Percentiles rank a stretch among this genome's conserved stretches.
Evolutionary conservation across 92 coral and sea anemone genomes (phyloP).

Genomic region (Pocillopora meandrina): DNA sequence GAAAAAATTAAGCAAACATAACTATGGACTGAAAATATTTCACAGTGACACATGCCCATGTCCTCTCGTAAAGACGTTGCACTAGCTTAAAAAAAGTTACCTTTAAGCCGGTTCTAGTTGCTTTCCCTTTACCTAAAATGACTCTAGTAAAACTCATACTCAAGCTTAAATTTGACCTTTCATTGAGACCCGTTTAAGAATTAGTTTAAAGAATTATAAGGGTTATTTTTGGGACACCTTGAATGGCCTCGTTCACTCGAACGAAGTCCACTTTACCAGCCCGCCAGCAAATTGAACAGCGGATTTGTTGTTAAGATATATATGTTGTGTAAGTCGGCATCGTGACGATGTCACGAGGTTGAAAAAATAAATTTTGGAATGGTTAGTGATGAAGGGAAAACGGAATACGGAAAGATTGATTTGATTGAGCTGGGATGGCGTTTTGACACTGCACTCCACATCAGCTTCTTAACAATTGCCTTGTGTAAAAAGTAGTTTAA

Average conservation of each 20-base stretch:
- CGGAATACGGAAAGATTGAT: no score
- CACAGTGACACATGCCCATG: neutral
- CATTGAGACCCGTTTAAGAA: neutral
- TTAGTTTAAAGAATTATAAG: neutral
- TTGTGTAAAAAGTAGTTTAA: no score
- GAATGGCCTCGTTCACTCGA: neutral
- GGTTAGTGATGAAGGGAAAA: no score
- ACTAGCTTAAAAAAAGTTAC: neutral
- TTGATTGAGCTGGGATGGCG: no score
- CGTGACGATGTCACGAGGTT: no score
- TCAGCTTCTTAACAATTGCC: no score
- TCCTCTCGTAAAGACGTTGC: neutral
- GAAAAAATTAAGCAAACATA: neutral
- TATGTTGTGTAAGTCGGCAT: neutral
- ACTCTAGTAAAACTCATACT: conserved; percentile 23
- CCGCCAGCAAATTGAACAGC: neutral
- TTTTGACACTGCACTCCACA: no score
- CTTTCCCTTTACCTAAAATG: conserved; percentile 1
- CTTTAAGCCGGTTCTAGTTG: conserved; percentile 13
- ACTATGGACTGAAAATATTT: neutral
- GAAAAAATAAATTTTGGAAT: no score
- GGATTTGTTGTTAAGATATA: neutral
- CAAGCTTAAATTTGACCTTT: conserved; percentile 14
- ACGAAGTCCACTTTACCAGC: neutral
- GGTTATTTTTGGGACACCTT: neutral